Base-by-base conservation (phyloP, 1,140 invertebrate species). In the Drosophila pallidifrons region DNA sequence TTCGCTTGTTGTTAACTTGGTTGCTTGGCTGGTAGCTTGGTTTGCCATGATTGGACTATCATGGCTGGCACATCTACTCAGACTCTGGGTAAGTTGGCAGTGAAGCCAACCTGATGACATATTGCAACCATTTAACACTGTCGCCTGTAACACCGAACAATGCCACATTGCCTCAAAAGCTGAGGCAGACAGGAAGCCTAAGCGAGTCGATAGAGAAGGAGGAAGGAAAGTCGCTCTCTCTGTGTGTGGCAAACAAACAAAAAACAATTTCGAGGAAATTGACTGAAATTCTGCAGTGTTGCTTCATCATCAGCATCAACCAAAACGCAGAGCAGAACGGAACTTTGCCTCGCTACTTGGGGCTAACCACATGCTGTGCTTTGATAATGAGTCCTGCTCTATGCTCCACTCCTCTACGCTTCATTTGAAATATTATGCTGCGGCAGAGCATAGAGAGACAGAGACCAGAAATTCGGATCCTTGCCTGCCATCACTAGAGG, bases 51-150 rank as follows among this genome's bases (percentile, higher is more conserved):
- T 88, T 88, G 85, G 85, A 73, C 81, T 89, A 89, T 89, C 85
- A 89, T 89, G 75, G 86, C 70, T 76, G 81, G 75, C 81, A 81
- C 6, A 64, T 64, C 49, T 85, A 32, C 25, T 52, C 25, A 75
- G 80, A 32, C 51, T 54, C n/a, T 75, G 80, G 77, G 82, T 80
- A 82, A 79, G 20, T 25, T 70, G 47, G 85, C 64, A 68, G 43
- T 47, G 73, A 80, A 80, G 74, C 43, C 35, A 81, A 76, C 88
- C 88, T 88, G 88, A 91, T 91, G 88, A 91, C 88, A 91, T 91
- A 91, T 91, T 91, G 88, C 88, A 85, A 91, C 82, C 88, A 91
- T 91, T 91, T 91, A 91, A 91, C 88, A 91, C 88, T 91, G 88
- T 91, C 88, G 88, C 88, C 75, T 79, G 79, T 82, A 79, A 85